Evolutionary conservation across 2,888 invertebrate species (phyloP).

Genomic region (Tholera decimalis): DNA sequence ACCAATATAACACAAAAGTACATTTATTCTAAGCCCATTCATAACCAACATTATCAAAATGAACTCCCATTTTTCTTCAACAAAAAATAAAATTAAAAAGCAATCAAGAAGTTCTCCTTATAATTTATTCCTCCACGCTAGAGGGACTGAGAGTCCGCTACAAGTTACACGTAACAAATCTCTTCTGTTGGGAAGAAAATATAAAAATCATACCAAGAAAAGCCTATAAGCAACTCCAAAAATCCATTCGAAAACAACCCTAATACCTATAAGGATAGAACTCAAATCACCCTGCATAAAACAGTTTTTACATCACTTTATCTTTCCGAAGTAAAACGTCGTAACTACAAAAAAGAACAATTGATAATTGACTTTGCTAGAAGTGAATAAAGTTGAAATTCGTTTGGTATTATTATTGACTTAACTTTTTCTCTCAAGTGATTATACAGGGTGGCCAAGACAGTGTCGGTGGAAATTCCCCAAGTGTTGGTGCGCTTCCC

Average conservation of each 20-base stretch:
- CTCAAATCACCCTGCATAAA: conserved; percentile 57
- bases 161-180: conserved; percentile 83
- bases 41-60: conserved; percentile 2
- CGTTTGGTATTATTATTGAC: neutral
- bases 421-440: conserved; percentile 61
- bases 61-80: neutral
- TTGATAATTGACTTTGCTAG: conserved; percentile 16
- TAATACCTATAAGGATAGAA: conserved; percentile 47
- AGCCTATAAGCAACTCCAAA: conserved; percentile 71
- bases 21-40: neutral
- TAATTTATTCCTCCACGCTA: conserved; percentile 69
- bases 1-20: neutral
- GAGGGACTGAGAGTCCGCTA: conserved; percentile 76
- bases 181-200: conserved; percentile 81
- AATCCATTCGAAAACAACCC: conserved; percentile 64
- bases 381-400: conserved; percentile 6
- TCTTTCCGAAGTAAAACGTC: conserved; percentile 2
- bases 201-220: conserved; percentile 80
- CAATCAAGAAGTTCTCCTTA: conserved; percentile 64
- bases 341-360: neutral
- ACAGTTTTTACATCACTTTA: conserved; percentile 66
- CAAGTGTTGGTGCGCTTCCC: conserved; percentile 79
- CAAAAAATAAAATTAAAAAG: conserved; percentile 69
- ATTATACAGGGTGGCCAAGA: conserved; percentile 79
- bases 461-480: conserved; percentile 82